Evolutionary conservation across 2,888 invertebrate species (phyloP).

Genomic region (Agriopis marginaria): DNA sequence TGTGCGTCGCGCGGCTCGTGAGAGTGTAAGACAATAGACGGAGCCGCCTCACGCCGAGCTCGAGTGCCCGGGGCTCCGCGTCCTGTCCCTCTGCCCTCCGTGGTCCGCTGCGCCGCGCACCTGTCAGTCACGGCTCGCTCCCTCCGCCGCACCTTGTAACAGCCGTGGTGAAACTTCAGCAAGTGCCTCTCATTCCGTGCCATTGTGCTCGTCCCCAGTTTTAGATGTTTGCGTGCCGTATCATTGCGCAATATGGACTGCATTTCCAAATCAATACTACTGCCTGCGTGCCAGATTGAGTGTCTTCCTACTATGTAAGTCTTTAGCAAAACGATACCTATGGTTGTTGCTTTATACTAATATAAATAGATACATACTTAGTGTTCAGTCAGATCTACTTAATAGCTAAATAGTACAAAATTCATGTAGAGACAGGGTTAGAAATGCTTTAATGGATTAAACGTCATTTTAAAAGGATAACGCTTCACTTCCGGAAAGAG

Average conservation of each 20-base stretch:
- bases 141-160: constrained; percentile 34
- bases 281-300: constrained; percentile 11
- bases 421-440: too few species aligned
- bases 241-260: constrained; percentile 22
- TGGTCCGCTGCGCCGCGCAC: constrained; percentile 50
- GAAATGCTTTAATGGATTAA: too few species aligned
- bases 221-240: constrained; percentile 14
- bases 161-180: constrained; percentile 30
- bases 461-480: too few species aligned
- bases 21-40: constrained; percentile 18
- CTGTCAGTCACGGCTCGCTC: constrained; percentile 57
- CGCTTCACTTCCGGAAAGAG: too few species aligned
- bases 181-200: constrained; percentile 26
- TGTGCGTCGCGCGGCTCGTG: constrained; percentile 9
- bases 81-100: constrained; percentile 51
- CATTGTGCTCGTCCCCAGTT: constrained; percentile 20
- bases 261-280: constrained; percentile 28
- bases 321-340: background rate
- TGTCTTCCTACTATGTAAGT: constrained; percentile 14
- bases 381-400: too few species aligned
- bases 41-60: constrained; percentile 30
- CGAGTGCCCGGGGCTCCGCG: constrained; percentile 28
- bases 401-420: too few species aligned
- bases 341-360: too few species aligned
- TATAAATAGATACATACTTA: too few species aligned